Evolutionary conservation across 1,140 invertebrate species (phyloP).

Genomic region (Teleogryllus occipitalis): DNA sequence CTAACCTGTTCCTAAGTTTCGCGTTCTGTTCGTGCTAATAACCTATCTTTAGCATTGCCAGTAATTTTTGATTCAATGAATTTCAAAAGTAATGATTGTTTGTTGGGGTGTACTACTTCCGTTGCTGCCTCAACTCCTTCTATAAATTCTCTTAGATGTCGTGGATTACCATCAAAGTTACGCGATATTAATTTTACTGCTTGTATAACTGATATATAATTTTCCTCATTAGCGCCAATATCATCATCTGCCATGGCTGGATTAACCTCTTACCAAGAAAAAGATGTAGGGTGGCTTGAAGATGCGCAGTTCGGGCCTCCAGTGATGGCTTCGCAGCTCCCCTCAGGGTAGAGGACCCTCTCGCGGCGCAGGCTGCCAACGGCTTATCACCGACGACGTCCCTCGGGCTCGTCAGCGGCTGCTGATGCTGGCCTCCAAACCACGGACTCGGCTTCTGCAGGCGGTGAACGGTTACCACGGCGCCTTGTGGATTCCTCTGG

Average conservation of each 20-base stretch:
- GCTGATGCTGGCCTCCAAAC: neutral
- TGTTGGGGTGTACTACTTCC: neutral
- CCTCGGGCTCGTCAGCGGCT: neutral
- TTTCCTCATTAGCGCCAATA: neutral
- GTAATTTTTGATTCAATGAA: constrained; percentile 8
- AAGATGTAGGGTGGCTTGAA: neutral
- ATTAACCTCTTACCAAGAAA: neutral
- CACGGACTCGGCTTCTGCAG: neutral
- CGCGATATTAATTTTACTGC: neutral
- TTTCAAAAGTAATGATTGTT: neutral
- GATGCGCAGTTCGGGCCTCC: neutral
- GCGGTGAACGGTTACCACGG: neutral
- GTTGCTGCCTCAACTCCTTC: neutral
- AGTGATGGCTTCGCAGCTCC: neutral
- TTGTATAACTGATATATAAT: neutral
- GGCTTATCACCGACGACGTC: neutral
- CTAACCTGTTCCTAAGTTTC: neutral
- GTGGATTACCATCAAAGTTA: neutral
- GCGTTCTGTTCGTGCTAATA: neutral
- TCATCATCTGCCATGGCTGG: neutral
- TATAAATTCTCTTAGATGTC: neutral
- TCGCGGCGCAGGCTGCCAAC: neutral
- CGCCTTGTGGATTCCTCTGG: neutral
- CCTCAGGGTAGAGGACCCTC: neutral
- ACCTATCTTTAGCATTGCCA: constrained; percentile 4